These are phyloP conservation scores for Datnioides undecimradiatus DNA, from an alignment of 2,113 vertebrate genomes.

Conservation along the genomic window DNA sequence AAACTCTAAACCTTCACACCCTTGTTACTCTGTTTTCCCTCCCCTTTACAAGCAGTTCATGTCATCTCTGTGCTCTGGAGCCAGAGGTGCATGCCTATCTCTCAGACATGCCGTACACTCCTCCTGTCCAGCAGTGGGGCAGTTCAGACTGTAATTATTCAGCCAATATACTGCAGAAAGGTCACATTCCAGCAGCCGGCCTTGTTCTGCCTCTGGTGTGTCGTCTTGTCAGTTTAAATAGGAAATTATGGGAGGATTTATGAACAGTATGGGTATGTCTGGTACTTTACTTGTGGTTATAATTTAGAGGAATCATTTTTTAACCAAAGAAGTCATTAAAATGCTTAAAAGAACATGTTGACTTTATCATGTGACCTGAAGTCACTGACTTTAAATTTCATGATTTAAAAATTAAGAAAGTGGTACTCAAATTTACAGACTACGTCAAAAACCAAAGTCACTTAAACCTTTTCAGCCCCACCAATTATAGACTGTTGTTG, in stretches of 20 bases:
- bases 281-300: conserved; percentile 1
- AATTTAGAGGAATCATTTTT: conserved; percentile 5
- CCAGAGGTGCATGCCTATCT: conserved; percentile 35
- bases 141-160: conserved; percentile 61
- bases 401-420: neutral
- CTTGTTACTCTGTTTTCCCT: neutral
- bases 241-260: conserved; percentile 10
- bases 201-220: conserved; percentile 38
- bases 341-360: neutral
- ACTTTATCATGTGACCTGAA: neutral
- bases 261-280: neutral
- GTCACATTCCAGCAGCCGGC: conserved; percentile 69
- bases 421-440: neutral
- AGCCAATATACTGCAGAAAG: conserved; percentile 48
- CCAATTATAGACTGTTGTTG: neutral
- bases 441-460: neutral
- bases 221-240: conserved; percentile 36
- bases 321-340: neutral
- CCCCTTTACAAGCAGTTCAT: conserved; percentile 15
- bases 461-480: neutral
- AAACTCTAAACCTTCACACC: neutral
- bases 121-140: conserved; percentile 36
- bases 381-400: neutral
- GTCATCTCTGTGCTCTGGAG: conserved; percentile 21
- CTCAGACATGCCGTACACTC: conserved; percentile 33